Percentiles rank a stretch among this genome's conserved stretches.
phyloP scores from a whole-genome alignment of 2,113 vertebrate species.

The Embiotoca jacksoni region DNA sequence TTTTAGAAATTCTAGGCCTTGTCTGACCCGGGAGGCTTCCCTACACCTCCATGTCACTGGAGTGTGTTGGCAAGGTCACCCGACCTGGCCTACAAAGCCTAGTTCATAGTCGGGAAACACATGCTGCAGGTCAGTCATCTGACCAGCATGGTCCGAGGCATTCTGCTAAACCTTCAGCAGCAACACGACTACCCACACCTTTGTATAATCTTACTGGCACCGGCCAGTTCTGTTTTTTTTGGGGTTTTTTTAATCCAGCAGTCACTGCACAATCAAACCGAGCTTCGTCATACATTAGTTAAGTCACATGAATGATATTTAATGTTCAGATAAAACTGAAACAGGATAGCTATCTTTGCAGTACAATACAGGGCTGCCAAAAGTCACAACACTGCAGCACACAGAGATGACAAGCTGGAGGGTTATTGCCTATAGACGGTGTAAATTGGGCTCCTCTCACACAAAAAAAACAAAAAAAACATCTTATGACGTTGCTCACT shows the following conservation, averaged over 20 bases:
- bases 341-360: constrained; percentile 7
- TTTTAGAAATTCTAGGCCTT: constrained; percentile 24
- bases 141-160: constrained; percentile 46
- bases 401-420: background rate
- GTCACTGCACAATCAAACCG: background rate
- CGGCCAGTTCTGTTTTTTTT: background rate
- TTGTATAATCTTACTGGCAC: background rate
- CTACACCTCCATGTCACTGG: constrained; percentile 44
- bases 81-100: constrained; percentile 71
- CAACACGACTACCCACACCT: constrained; percentile 5
- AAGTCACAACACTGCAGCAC: background rate
- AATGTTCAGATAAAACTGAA: constrained; percentile 5
- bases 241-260: background rate
- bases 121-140: constrained; percentile 71
- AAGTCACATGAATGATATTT: constrained; percentile 1
- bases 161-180: constrained; percentile 33
- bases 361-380: constrained; percentile 7
- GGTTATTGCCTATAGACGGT: background rate
- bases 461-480: background rate
- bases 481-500: background rate
- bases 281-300: background rate
- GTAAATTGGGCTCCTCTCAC: background rate
- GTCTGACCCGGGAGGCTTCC: constrained; percentile 37
- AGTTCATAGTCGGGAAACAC: constrained; percentile 70
- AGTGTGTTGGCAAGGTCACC: constrained; percentile 74